Evolutionary conservation across 2,888 invertebrate species (phyloP).

Genomic region (Calameuta idolon): DNA sequence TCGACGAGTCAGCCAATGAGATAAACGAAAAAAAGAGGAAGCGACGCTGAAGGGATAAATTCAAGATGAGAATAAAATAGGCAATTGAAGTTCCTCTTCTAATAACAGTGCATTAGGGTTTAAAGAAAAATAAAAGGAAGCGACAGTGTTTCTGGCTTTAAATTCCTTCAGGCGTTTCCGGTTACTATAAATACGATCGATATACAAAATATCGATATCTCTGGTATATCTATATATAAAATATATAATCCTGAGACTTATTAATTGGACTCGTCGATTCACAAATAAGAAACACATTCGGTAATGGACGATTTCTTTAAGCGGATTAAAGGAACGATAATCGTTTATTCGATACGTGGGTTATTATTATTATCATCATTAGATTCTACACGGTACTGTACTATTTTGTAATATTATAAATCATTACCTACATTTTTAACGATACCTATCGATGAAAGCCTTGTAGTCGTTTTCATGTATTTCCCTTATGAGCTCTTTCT

Average conservation of each 20-base stretch:
- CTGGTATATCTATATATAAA: neutral
- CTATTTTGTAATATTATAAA: conserved; percentile 21
- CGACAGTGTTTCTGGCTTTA: neutral
- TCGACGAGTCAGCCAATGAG: neutral
- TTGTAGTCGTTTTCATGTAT: conserved; percentile 9
- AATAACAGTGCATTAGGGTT: neutral
- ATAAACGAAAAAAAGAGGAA: neutral
- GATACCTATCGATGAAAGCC: conserved; percentile 12
- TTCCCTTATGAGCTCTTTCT: conserved; percentile 8
- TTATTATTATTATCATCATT: neutral
- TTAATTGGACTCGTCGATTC: neutral
- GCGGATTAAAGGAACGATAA: neutral
- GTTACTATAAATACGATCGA: neutral
- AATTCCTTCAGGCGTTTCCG: neutral
- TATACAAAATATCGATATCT: neutral
- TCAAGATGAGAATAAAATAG: neutral
- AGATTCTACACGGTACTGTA: conserved; percentile 13
- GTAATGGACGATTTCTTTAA: neutral
- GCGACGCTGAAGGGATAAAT: neutral
- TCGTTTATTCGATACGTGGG: conserved; percentile 1
- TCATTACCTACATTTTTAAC: conserved; percentile 3
- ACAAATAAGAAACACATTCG: neutral
- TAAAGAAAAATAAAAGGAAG: neutral
- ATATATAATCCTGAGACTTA: neutral
- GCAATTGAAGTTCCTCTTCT: conserved; percentile 7